A percentile compares a stretch with the other conserved stretches of the same genome.
Conservation (phyloP, 1,140 invertebrate genomes). For the Dinoponera quadriceps region DNA sequence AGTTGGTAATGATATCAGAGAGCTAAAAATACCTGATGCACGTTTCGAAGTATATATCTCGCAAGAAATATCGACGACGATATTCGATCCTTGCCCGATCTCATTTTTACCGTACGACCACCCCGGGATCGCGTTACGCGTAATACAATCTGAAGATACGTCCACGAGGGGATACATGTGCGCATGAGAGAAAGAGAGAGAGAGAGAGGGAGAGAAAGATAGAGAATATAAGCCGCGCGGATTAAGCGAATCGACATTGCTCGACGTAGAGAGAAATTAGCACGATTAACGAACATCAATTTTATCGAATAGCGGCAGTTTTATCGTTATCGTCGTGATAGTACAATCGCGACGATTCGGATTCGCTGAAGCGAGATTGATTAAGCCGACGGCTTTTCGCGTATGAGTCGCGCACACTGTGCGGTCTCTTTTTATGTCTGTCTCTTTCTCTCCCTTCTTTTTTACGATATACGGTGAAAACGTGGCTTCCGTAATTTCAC, state of each 20-base stretch:
- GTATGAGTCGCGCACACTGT: neutral
- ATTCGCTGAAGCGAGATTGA: slow-evolving; percentile 6
- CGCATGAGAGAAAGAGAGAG: too few species aligned
- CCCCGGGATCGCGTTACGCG: neutral
- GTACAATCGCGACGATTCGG: neutral
- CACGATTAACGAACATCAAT: neutral
- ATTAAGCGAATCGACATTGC: neutral
- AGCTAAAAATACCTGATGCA: slow-evolving; percentile 20
- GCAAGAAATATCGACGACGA: neutral
- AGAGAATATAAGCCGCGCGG: neutral
- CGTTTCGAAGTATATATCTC: neutral
- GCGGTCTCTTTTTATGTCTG: too few species aligned
- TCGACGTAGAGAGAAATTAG: neutral
- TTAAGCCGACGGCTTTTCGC: neutral
- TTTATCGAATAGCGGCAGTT: neutral
- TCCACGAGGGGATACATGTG: too few species aligned
- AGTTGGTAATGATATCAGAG: neutral
- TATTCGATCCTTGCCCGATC: slow-evolving; percentile 1
- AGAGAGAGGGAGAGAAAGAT: too few species aligned
- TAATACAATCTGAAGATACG: slow-evolving; percentile 5
- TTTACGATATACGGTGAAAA: too few species aligned
- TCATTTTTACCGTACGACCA: slow-evolving; percentile 2
- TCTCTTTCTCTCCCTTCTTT: too few species aligned
- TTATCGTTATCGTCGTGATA: neutral
- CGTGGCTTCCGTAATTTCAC: slow-evolving; percentile 7